These are phyloP conservation scores for Parotocinclus haroldoi DNA, from an alignment of 2,797 vertebrate species.

Conservation along the genomic window DNA sequence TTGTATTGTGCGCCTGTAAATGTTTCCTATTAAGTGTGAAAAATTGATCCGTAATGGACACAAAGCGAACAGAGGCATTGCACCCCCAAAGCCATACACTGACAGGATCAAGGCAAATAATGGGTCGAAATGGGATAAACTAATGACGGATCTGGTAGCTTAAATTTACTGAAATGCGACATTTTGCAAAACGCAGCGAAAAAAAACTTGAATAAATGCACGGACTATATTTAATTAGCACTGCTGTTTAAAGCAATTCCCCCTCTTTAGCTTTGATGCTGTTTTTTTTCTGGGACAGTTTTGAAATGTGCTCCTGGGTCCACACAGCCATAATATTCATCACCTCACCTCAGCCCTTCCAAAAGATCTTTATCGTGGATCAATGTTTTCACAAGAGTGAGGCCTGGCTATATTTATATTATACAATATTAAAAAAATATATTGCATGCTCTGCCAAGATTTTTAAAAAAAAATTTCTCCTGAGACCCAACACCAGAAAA, in stretches of 20 bases:
- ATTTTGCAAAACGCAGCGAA: conserved; percentile 22
- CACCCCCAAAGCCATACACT: conserved; percentile 29
- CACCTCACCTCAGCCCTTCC: conserved; percentile 20
- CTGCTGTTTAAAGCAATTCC: conserved; percentile 45
- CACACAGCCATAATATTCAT: conserved; percentile 39
- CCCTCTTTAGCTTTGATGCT: conserved; percentile 40
- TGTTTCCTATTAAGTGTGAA: conserved; percentile 77
- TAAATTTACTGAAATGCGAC: conserved; percentile 42
- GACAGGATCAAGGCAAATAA: conserved; percentile 43
- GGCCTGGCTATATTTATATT: conserved; percentile 11
- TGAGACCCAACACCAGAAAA: background rate
- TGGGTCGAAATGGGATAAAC: conserved; percentile 36
- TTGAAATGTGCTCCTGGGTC: conserved; percentile 36
- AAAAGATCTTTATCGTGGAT: conserved; percentile 44
- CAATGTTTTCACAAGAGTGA: conserved; percentile 6
- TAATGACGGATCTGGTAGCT: conserved; percentile 34
- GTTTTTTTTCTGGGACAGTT: conserved; percentile 47
- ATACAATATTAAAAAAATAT: background rate
- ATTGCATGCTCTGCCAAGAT: conserved; percentile 4
- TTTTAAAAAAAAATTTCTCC: background rate
- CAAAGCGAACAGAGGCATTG: conserved; percentile 53
- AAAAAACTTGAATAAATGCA: conserved; percentile 47
- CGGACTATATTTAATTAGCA: conserved; percentile 51
- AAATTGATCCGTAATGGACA: conserved; percentile 71
- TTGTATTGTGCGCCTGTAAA: conserved; percentile 60